These are phyloP conservation scores for Rhynchomys soricoides DNA, from an alignment of 2,113 vertebrate genomes.

Conservation along the genomic window DNA sequence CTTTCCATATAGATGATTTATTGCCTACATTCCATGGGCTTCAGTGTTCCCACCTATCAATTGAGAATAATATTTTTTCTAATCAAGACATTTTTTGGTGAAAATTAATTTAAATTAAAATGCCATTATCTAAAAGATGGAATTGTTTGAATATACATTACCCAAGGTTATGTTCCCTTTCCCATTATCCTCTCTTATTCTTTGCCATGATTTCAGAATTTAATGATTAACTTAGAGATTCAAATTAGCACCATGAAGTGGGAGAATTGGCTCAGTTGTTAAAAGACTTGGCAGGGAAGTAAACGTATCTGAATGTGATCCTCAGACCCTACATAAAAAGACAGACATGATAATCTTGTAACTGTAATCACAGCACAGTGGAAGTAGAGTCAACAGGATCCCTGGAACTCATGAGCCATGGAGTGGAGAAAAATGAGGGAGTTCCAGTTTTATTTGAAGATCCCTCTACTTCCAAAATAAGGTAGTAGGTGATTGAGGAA, in stretches of 20 bases:
- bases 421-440: background rate
- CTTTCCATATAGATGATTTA: background rate
- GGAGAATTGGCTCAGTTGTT: background rate
- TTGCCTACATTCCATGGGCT: background rate
- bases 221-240: constrained; percentile 15
- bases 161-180: background rate
- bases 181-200: background rate
- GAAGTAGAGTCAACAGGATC: too few relatives aligned
- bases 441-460: background rate
- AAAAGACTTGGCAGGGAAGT: background rate
- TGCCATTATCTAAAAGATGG: background rate
- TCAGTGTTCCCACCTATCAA: background rate
- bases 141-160: background rate
- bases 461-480: background rate
- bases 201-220: background rate
- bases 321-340: background rate
- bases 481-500: background rate
- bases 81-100: background rate
- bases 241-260: background rate
- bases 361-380: too few relatives aligned
- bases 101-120: background rate
- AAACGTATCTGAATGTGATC: background rate
- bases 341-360: background rate
- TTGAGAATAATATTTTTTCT: background rate
- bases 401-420: too few relatives aligned